A percentile compares a stretch with the other conserved stretches of the same genome.
These are phyloP conservation scores for Gallinago jamesoni DNA, from an alignment of 2,113 vertebrate species.

Conservation along the genomic window DNA sequence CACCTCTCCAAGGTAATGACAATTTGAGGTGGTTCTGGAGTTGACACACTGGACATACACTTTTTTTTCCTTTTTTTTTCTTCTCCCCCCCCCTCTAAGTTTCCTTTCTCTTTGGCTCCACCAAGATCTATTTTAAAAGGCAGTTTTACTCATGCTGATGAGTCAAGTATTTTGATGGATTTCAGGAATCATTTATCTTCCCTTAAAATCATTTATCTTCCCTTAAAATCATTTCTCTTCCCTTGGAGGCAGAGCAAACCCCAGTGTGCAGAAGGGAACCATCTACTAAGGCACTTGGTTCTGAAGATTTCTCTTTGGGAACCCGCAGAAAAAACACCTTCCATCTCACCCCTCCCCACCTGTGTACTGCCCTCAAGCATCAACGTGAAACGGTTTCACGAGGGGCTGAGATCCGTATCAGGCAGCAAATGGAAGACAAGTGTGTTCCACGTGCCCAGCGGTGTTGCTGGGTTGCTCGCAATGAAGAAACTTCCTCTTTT, in stretches of 20 bases:
- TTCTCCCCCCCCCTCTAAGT: neutral
- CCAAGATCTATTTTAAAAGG: neutral
- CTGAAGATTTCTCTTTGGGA: neutral
- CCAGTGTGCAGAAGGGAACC: neutral
- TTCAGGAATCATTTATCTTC: neutral
- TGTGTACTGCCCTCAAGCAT: neutral
- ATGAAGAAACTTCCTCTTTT: no score
- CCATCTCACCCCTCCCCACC: neutral
- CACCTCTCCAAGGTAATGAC: neutral
- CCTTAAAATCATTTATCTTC: neutral
- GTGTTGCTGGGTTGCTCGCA: fast-evolving
- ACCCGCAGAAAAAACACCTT: neutral
- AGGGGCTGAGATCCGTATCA: neutral
- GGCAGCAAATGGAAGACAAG: neutral
- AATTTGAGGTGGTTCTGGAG: neutral
- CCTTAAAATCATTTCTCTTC: neutral
- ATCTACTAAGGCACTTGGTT: neutral
- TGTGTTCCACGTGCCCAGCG: neutral
- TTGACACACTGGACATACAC: neutral
- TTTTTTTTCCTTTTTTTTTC: no score
- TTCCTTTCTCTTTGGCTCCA: neutral
- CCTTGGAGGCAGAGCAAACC: neutral
- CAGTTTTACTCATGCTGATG: neutral
- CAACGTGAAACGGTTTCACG: neutral
- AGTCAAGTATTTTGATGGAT: neutral